Conservation (phyloP, 2,113 vertebrate genomes). For the Fulmarus glacialis region DNA sequence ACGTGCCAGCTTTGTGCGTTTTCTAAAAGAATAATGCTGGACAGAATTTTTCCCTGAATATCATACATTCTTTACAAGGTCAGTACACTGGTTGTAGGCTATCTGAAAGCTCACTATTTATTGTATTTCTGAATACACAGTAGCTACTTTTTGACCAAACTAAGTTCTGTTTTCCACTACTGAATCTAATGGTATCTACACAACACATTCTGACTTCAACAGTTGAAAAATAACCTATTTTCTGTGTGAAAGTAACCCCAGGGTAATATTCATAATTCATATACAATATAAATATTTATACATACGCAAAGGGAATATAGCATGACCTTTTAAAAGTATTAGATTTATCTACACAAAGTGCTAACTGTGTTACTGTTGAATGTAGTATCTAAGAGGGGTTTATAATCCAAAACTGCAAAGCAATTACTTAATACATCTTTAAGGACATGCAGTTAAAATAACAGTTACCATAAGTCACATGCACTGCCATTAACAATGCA, state of each 20-base stretch:
- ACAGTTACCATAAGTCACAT: not conserved
- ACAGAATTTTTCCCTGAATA: not conserved
- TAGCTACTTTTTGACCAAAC: not conserved
- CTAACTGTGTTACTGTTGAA: not conserved
- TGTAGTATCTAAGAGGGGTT: not conserved
- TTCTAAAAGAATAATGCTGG: not conserved
- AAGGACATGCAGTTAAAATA: not conserved
- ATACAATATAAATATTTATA: constrained; percentile 53
- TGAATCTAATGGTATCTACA: not conserved
- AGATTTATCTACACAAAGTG: not conserved
- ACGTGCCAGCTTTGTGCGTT: not conserved
- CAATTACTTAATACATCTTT: not conserved
- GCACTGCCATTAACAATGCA: not conserved
- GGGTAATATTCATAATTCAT: constrained; percentile 44
- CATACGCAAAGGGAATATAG: not conserved
- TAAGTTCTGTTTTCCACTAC: not conserved
- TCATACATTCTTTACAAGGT: not conserved
- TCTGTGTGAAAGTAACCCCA: constrained; percentile 32
- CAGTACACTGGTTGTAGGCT: not conserved
- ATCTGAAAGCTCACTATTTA: not conserved
- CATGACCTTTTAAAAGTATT: not conserved
- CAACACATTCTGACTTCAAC: not conserved
- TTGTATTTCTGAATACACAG: not conserved
- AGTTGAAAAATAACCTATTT: constrained; percentile 53
- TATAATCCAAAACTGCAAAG: not conserved